Percentiles rank a stretch among this genome's conserved stretches.
Evolutionary conservation across 1,140 invertebrate species (phyloP).

Genomic region (Drosophila malerkotliana): DNA sequence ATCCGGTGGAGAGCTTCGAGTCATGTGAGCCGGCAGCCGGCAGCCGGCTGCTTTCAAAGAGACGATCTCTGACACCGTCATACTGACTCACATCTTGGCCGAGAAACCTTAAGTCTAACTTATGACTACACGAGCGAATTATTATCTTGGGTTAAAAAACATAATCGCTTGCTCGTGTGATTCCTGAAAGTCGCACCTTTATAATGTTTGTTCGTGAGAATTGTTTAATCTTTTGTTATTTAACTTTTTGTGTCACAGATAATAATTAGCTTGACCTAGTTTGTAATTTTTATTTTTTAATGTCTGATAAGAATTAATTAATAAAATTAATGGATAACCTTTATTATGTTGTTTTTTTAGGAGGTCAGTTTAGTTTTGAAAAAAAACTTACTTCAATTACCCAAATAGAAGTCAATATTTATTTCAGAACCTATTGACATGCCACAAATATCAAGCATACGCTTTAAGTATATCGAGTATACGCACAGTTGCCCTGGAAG

Average conservation of each 20-base stretch:
- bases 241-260: neutral
- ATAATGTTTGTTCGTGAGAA: neutral
- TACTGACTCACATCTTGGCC: conserved; percentile 11
- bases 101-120: conserved; percentile 7
- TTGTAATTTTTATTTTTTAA: neutral
- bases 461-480: conserved; percentile 15
- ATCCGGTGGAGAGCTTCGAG: neutral
- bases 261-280: conserved; percentile 8
- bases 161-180: conserved; percentile 1
- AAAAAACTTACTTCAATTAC: neutral
- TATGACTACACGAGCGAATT: conserved; percentile 43
- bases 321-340: neutral
- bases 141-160: conserved; percentile 6
- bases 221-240: neutral
- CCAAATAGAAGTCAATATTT: neutral
- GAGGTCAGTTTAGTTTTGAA: no score
- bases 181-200: neutral
- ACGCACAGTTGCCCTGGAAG: conserved; percentile 26
- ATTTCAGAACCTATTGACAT: neutral
- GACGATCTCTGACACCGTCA: conserved; percentile 1
- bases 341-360: no score
- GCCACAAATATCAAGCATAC: no score
- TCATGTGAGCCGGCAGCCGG: neutral
- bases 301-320: neutral
- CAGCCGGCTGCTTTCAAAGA: conserved; percentile 5